phyloP scores from a whole-genome alignment of 1,140 invertebrate species.

The Mylabris phalerata region DNA sequence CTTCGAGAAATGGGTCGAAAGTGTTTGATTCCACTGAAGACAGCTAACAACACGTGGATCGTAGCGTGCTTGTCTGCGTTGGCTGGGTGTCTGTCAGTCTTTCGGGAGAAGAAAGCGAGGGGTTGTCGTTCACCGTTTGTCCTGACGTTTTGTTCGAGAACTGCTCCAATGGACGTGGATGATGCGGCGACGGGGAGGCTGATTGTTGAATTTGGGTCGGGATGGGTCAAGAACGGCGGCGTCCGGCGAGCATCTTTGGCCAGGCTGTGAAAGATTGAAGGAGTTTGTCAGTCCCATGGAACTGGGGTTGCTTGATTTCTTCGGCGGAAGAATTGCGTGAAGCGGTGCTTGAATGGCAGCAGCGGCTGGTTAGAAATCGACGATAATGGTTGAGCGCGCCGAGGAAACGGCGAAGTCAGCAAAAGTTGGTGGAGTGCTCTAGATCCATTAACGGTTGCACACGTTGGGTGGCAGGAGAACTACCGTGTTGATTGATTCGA shows the following conservation, averaged over 20 bases:
- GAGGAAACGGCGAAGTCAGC: constrained; percentile 31
- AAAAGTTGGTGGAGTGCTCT: constrained; percentile 11
- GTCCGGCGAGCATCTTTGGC: constrained; percentile 35
- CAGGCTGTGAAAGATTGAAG: constrained; percentile 38
- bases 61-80: no score
- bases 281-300: constrained; percentile 32
- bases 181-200: constrained; percentile 37
- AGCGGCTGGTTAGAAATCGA: constrained; percentile 29
- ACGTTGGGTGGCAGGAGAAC: constrained; percentile 31
- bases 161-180: constrained; percentile 36
- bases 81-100: no score
- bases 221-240: constrained; percentile 30
- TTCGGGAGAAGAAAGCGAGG: no score
- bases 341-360: constrained; percentile 30
- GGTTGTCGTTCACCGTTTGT: no score
- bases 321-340: constrained; percentile 12
- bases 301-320: constrained; percentile 19
- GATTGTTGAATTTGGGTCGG: constrained; percentile 9
- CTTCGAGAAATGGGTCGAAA: no score
- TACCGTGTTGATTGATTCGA: constrained; percentile 26
- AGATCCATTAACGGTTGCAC: constrained; percentile 25
- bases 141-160: no score
- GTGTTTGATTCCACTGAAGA: no score
- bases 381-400: constrained; percentile 40
- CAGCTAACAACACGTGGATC: no score